Percentiles rank a stretch among this genome's conserved stretches.
phyloP scores from a whole-genome alignment of 2,113 vertebrate species.

The Campylomormyrus tamandua region DNA sequence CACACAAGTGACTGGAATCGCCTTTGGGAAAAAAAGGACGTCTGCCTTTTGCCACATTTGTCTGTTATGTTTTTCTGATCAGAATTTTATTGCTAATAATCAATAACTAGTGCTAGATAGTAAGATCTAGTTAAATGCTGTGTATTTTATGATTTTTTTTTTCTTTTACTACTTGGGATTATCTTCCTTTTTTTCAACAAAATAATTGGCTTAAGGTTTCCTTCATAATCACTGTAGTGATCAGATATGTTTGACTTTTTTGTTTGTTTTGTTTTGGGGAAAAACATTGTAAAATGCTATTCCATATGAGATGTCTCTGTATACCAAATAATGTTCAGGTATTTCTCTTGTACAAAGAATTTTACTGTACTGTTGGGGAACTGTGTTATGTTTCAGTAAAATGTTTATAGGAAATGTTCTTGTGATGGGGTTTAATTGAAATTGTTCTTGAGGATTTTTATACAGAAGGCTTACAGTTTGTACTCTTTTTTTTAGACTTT shows the following conservation, averaged over 20 bases:
- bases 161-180: not conserved
- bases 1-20: not conserved
- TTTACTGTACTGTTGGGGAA: not conserved
- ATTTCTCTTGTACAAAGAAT: not conserved
- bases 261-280: not conserved
- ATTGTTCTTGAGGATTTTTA: not conserved
- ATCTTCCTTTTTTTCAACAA: not conserved
- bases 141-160: not conserved
- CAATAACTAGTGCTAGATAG: not conserved
- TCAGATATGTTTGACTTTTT: not conserved
- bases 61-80: not conserved
- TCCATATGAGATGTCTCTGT: not conserved
- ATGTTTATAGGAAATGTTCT: not conserved
- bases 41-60: not conserved
- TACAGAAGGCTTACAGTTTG: constrained; percentile 7
- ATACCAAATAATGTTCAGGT: constrained; percentile 9
- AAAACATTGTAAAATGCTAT: not conserved
- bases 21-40: not conserved
- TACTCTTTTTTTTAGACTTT: not conserved
- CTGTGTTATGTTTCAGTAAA: not conserved
- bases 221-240: not conserved
- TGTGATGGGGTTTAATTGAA: not conserved
- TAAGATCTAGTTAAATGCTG: not conserved
- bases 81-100: not conserved
- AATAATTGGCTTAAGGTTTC: not conserved